These are phyloP conservation scores for Emesis castigata DNA, from an alignment of 2,888 invertebrate genomes.

Conservation along the genomic window DNA sequence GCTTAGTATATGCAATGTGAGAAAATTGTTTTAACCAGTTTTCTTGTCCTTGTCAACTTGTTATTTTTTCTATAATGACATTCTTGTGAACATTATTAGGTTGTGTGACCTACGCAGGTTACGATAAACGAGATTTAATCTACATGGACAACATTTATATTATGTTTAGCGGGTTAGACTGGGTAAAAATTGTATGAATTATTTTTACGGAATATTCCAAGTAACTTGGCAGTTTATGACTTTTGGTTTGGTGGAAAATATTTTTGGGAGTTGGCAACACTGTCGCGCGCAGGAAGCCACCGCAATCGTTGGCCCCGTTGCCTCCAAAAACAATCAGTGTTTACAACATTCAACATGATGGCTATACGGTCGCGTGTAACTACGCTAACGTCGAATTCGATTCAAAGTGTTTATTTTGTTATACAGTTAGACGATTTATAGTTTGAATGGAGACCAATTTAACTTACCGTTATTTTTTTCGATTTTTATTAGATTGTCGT, in stretches of 20 bases:
- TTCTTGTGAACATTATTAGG: no score
- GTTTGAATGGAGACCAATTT: not conserved
- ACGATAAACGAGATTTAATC: no score
- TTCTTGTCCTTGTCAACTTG: no score
- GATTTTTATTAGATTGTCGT: not conserved
- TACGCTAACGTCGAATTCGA: not conserved
- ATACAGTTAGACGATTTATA: not conserved
- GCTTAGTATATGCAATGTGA: no score
- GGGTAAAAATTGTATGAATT: no score
- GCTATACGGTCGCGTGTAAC: not conserved
- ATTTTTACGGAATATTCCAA: no score
- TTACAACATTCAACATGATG: not conserved
- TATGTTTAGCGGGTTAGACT: no score
- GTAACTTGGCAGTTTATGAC: no score
- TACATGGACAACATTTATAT: no score
- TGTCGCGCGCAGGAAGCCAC: conserved; percentile 52
- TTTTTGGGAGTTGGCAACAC: not conserved
- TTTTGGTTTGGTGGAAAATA: not conserved
- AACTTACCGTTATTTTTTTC: not conserved
- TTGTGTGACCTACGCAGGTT: no score
- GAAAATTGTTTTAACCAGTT: no score
- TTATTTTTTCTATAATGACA: no score
- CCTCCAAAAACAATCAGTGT: conserved; percentile 30
- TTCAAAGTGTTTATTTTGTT: not conserved
- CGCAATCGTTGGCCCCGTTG: conserved; percentile 38